A percentile compares a stretch with the other conserved stretches of the same genome.
Evolutionary conservation across 37 sponge, comb jelly and placozoan species (phyloP).

Genomic region (Oscarella lobularis): DNA sequence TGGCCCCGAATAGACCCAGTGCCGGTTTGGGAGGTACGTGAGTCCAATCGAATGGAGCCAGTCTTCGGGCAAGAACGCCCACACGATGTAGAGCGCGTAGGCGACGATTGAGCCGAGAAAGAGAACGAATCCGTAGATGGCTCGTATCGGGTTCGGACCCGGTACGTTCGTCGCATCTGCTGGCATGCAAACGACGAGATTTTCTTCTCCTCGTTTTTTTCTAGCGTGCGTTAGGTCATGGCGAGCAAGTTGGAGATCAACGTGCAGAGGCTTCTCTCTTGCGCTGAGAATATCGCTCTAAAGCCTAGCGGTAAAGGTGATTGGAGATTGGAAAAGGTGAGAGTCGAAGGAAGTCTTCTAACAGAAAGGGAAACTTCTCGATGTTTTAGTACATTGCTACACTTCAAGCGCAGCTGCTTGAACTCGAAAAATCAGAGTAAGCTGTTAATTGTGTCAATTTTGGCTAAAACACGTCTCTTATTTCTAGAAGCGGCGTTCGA

Average conservation of each 20-base stretch:
- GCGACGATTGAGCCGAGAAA: neutral
- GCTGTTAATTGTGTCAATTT: no score
- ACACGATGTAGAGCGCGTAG: neutral
- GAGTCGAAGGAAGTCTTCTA: no score
- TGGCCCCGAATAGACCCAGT: neutral
- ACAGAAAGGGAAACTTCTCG: no score
- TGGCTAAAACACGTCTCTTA: no score
- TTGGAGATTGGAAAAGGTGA: neutral
- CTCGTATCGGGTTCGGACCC: neutral
- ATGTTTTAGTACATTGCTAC: no score
- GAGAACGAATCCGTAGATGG: conserved; percentile 1
- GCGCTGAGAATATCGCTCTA: neutral
- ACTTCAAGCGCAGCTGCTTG: no score
- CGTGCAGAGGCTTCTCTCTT: neutral
- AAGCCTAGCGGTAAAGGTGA: neutral
- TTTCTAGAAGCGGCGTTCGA: no score
- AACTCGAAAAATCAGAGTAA: no score
- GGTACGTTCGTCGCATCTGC: no score
- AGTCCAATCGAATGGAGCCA: neutral
- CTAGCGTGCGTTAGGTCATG: no score
- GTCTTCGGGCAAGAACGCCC: neutral
- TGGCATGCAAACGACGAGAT: no score
- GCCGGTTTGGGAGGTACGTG: neutral
- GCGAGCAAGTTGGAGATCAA: neutral
- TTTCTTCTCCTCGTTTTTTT: no score